These are phyloP conservation scores for Staurois parvus DNA, from an alignment of 2,797 vertebrate species.

Conservation along the genomic window DNA sequence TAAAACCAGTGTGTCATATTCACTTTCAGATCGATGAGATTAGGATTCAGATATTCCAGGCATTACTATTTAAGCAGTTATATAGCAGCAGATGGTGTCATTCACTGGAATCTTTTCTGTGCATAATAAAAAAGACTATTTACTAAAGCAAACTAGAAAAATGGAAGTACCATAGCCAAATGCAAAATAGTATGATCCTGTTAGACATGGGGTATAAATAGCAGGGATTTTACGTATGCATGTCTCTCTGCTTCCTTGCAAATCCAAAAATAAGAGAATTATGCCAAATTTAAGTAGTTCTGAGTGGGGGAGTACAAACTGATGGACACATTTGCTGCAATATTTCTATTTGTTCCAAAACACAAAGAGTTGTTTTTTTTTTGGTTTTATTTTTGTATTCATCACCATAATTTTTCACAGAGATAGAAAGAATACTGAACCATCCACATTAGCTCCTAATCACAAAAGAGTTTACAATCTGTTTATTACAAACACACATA, in stretches of 20 bases:
- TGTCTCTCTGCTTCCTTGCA: not conserved
- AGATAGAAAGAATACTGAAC: not conserved
- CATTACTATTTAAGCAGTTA: slow-evolving; percentile 30
- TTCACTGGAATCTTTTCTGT: slow-evolving; percentile 37
- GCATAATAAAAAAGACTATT: slow-evolving; percentile 49
- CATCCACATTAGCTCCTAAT: too few relatives aligned
- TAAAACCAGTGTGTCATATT: not conserved
- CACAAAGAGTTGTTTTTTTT: too few relatives aligned
- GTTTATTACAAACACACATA: too few relatives aligned
- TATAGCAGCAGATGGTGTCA: slow-evolving; percentile 48
- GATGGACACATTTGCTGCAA: not conserved
- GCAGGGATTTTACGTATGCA: not conserved
- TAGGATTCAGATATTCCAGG: slow-evolving; percentile 40
- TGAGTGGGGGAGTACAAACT: not conserved
- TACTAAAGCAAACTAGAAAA: slow-evolving; percentile 46
- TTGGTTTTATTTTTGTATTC: not conserved
- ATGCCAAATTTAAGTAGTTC: not conserved
- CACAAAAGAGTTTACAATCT: too few relatives aligned
- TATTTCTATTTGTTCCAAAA: too few relatives aligned
- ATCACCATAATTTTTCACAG: not conserved
- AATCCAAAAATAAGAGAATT: not conserved
- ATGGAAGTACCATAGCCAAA: slow-evolving; percentile 32
- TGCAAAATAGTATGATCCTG: slow-evolving; percentile 56
- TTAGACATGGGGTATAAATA: slow-evolving; percentile 50
- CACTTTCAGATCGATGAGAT: slow-evolving; percentile 19